A percentile compares a stretch with the other conserved stretches of the same genome.
Evolutionary conservation across 2,797 vertebrate genomes (phyloP).

Genomic region (Poeciliopsis gracilis): DNA sequence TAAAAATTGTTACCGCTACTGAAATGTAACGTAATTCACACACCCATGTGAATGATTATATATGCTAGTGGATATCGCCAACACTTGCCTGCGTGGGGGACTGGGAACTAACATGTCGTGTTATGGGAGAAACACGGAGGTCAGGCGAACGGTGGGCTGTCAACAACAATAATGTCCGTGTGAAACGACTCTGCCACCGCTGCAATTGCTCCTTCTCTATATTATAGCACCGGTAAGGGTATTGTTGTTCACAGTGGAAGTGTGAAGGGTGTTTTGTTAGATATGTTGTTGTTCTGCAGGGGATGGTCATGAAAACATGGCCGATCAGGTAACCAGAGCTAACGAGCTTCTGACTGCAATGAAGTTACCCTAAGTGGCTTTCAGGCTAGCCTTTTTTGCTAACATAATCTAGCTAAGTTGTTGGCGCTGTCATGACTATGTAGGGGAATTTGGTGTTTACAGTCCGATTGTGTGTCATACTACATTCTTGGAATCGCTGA

Average conservation of each 20-base stretch:
- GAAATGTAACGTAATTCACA: not conserved
- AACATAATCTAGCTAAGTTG: slow-evolving; percentile 33
- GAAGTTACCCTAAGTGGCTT: slow-evolving; percentile 68
- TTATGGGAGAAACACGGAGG: slow-evolving; percentile 74
- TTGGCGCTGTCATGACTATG: not conserved
- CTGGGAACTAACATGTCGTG: slow-evolving; percentile 48
- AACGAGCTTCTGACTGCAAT: slow-evolving; percentile 57
- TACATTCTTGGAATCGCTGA: not conserved
- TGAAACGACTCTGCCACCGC: slow-evolving; percentile 43
- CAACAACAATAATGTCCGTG: slow-evolving; percentile 56
- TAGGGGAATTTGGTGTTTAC: not conserved
- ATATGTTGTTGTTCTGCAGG: slow-evolving; percentile 21
- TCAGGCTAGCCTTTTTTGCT: slow-evolving; percentile 58
- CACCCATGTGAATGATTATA: not conserved
- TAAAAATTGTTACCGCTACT: not conserved
- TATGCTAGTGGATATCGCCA: not conserved
- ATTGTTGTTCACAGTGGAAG: not conserved
- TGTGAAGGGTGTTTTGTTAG: not conserved
- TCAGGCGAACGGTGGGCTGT: slow-evolving; percentile 63
- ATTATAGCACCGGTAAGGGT: slow-evolving; percentile 62
- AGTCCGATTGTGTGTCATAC: not conserved
- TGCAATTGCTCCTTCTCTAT: slow-evolving; percentile 38
- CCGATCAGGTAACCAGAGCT: slow-evolving; percentile 62
- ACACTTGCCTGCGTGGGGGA: slow-evolving; percentile 11
- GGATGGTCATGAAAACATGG: slow-evolving; percentile 58